A percentile compares a stretch with the other conserved stretches of the same genome.
phyloP scores from a whole-genome alignment of 2,888 invertebrate genomes.

The Clunio marinus region DNA sequence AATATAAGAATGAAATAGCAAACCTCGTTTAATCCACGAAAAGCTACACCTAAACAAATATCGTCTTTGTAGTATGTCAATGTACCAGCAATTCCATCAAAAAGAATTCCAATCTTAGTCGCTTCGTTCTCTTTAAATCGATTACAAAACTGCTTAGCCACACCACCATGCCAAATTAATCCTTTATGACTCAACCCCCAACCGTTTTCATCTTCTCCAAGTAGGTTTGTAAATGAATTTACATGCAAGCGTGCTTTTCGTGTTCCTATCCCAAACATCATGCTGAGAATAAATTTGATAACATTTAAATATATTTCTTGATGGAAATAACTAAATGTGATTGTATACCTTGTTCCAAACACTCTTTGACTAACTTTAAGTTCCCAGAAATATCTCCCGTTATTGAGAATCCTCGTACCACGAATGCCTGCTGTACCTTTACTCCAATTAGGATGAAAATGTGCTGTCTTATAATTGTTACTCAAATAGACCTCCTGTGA shows the following conservation, averaged over 20 bases:
- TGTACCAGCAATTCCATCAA: constrained; percentile 65
- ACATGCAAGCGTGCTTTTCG: constrained; percentile 58
- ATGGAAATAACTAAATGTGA: not conserved
- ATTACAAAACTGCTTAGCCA: constrained; percentile 60
- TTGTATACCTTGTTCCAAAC: constrained; percentile 61
- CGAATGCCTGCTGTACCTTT: constrained; percentile 69
- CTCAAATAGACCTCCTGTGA: constrained; percentile 56
- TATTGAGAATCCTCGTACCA: constrained; percentile 62
- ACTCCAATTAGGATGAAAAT: constrained; percentile 73
- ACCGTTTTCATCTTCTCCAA: constrained; percentile 66
- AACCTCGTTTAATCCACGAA: constrained; percentile 61
- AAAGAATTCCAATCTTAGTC: constrained; percentile 63
- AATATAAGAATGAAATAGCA: too few relatives aligned
- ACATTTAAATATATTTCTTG: not conserved
- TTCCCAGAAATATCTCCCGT: constrained; percentile 64
- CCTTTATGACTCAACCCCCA: constrained; percentile 75
- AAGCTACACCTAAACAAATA: constrained; percentile 64
- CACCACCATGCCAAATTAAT: constrained; percentile 63
- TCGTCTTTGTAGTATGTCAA: constrained; percentile 69
- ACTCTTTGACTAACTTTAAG: constrained; percentile 60
- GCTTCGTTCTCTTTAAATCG: constrained; percentile 67
- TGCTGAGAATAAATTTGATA: constrained; percentile 49
- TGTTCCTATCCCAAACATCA: constrained; percentile 71
- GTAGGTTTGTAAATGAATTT: constrained; percentile 63
- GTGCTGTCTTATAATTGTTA: constrained; percentile 54